Percentiles rank a stretch among this genome's conserved stretches.
These are phyloP conservation scores for Valencia hispanica DNA, from an alignment of 2,797 vertebrate species.

Conservation along the genomic window DNA sequence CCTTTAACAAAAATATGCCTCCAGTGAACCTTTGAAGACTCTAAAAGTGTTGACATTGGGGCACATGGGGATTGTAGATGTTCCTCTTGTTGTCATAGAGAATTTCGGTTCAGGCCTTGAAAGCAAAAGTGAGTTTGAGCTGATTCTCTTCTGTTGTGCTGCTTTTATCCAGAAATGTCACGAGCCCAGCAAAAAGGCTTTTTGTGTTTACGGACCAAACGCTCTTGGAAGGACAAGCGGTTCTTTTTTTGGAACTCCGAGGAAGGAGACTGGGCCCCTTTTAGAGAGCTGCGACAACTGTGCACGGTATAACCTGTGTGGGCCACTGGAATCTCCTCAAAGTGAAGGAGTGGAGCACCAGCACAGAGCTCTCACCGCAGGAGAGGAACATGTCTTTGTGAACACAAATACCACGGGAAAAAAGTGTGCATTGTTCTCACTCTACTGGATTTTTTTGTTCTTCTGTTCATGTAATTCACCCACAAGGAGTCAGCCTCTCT, in stretches of 20 bases:
- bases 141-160: constrained; percentile 64
- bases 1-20: constrained; percentile 39
- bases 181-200: constrained; percentile 47
- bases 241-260: constrained; percentile 60
- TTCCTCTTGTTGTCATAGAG: constrained; percentile 48
- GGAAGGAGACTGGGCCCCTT: constrained; percentile 72
- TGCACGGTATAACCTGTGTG: constrained; percentile 70
- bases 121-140: constrained; percentile 43
- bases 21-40: constrained; percentile 31
- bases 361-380: constrained; percentile 55
- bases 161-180: constrained; percentile 44
- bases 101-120: constrained; percentile 55
- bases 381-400: constrained; percentile 69
- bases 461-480: constrained; percentile 67
- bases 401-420: constrained; percentile 55
- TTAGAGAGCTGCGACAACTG: constrained; percentile 63
- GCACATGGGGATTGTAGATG: constrained; percentile 31
- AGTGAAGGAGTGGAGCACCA: constrained; percentile 53
- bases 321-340: constrained; percentile 78
- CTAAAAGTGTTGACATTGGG: constrained; percentile 28
- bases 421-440: constrained; percentile 69
- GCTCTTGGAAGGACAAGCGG: constrained; percentile 49
- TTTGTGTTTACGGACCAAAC: constrained; percentile 56
- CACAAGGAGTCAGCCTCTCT: constrained; percentile 51
- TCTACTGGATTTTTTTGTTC: constrained; percentile 47